Evolutionary conservation across 2,888 invertebrate genomes (phyloP).

Genomic region (Flabesymbios commensalis): DNA sequence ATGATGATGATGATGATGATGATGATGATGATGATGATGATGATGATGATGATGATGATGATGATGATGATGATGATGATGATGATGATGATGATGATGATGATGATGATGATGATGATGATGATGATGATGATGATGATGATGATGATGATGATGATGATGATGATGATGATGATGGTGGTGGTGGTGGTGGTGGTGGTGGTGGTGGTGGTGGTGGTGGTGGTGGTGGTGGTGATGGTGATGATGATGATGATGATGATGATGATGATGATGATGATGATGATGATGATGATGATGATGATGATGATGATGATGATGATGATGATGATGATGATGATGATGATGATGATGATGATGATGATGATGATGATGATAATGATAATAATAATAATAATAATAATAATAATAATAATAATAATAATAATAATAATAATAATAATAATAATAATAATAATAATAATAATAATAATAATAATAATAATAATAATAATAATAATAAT

Average conservation of each 20-base stretch:
- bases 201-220: too few relatives aligned
- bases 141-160: constrained; percentile 13
- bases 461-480: background rate
- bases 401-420: background rate
- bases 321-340: constrained; percentile 11
- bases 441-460: background rate
- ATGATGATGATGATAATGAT: background rate
- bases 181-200: too few relatives aligned
- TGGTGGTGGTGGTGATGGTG: background rate
- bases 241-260: constrained; percentile 11
- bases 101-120: constrained; percentile 8
- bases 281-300: constrained; percentile 18
- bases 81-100: constrained; percentile 6
- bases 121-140: constrained; percentile 7
- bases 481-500: background rate
- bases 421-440: background rate
- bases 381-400: too few relatives aligned
- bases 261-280: constrained; percentile 18
- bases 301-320: constrained; percentile 20
- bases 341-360: constrained; percentile 10
- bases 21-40: background rate
- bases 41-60: background rate
- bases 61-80: background rate
- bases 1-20: background rate
- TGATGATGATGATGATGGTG: background rate